Evolutionary conservation across 2,797 vertebrate species (phyloP), one percentile per base, ranked within the genome.

Genomic region (Schizopygopsis malacanthus): DNA sequence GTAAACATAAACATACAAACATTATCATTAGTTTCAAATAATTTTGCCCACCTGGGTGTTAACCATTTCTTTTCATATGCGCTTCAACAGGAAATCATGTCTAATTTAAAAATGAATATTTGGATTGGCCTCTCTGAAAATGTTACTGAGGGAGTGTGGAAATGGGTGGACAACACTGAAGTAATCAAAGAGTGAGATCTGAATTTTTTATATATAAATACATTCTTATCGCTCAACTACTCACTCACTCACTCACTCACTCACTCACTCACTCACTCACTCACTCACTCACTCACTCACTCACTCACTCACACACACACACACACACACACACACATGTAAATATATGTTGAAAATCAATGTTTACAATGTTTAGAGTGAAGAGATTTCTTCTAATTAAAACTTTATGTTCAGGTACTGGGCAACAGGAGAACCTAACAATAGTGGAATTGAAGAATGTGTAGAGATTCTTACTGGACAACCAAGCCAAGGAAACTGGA

Each of bases 141-240:
- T 71, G 69, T 45, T 45, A 47, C 69, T 37, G 81, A 82, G n/a
- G 69, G 81, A 72, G 81, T 82, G 37, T 82, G 69, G 69, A 72
- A 82, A 72, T 82, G 67, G 80, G 67, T 82, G 67, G 50, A 82
- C 20, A 25, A 72, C 50, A 59, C 80, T 15, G 11, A 22, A 56
- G 20, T 50, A 22, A 50, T 50, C 25, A 47, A 43, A 67, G 63
- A 33, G 79, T 81, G 50, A 81, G 45, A 50, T 50, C 15, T 20
- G 5, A 47, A 4, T 47, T 33, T 33, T 33, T 3, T 33, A 33
- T 33, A 33, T 33, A 33, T 33, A 33, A 33, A 33, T 33, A 33
- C 33, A 33, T 33, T 33, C 28, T 28, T 28, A 28, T 28, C 28
- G 28, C 28, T 28, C 28, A 28, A 28, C 28, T 28, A 28, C 37